Base-by-base conservation (phyloP, 1,140 invertebrate species). In the Neelides sp. region DNA sequence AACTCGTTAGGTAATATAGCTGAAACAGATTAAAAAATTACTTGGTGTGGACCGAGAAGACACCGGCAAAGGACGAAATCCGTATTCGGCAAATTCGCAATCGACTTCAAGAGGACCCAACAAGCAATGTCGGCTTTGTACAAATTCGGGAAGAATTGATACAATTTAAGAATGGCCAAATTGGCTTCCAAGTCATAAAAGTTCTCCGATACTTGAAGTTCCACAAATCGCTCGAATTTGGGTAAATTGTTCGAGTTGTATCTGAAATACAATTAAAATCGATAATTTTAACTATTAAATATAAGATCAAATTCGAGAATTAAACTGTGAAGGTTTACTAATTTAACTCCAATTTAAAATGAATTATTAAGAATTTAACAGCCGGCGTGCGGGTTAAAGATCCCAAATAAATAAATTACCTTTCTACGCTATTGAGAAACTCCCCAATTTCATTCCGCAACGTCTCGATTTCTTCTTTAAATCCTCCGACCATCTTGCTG, bases 1-100 rank as follows among this genome's bases (percentile, higher is more conserved):
- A n/a, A n/a, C n/a, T n/a, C n/a, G n/a, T n/a, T n/a, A n/a, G n/a
- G n/a, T n/a, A n/a, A n/a, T n/a, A n/a, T n/a, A n/a, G n/a, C n/a
- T n/a, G n/a, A n/a, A n/a, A 1, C 8, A 4, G 10, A 3, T 23
- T 1, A 12, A 43, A 40, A 40, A 64, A 72, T 74, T 75, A 91
- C 87, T 67, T 87, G 82, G 65, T 78, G 78, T 61, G 86, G 81
- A 57, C 84, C 82, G 45, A 97, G 73, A 24, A 97, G 74, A 70
- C 90, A 95, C 71, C 96, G 96, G 71, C 92, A 96, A 34, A 98
- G 70, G 24, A 92, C 86, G 67, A 97, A 96, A 71, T 98, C 93
- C 15, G 91, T 91, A 62, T 96, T 88, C 7, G 93, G 93, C 54
- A 96, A 77, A 72, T 96, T 96, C 10, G 92, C 95, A 8, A 98